Base-by-base conservation (phyloP, 2,888 invertebrate species). In the Lapara coniferarum region DNA sequence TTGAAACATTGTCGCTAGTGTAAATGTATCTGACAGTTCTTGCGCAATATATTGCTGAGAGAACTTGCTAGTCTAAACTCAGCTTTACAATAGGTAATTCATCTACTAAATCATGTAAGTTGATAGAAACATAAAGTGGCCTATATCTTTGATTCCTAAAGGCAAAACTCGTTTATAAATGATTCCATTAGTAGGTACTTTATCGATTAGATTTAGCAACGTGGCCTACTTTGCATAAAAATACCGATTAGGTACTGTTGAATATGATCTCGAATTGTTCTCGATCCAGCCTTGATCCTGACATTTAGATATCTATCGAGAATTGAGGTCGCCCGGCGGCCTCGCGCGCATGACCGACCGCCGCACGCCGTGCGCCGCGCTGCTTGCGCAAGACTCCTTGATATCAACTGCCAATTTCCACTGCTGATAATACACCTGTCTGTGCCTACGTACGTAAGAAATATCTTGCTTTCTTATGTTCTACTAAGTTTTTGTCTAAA, bases 261-360 rank as follows among this genome's bases (percentile, higher is more conserved):
- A 70, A 74, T 74, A 72, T 70, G 73, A 71, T 73, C 72, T 77
- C 73, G 75, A 79, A 78, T 63, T 78, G 69, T 75, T 75, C 77
- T 76, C 71, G 71, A 69, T 75, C 63, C 74, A 80, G 75, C 87
- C 91, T 89, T 91, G 91, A 91, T 89, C 90, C 85, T 91, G 91
- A 90, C 90, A 90, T 88, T 90, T 84, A 85, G 78, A 76, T 78
- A 78, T 73, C 75, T 77, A 75, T 71, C 73, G 73, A 78, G 80
- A 82, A 89, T 86, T 86, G 86, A 88, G 89, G 89, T 77, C 88
- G 81, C 77, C 74, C 73, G 78, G 79, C 78, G 89, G 84, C 89
- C 89, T 89, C 89, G 88, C 81, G 82, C 80, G 78, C 76, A 51
- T 72, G 71, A 66, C 72, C 71, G 74, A 67, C 69, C 68, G 68